These are phyloP conservation scores for Tangara arthus DNA, from an alignment of 2,797 vertebrate species.

Conservation along the genomic window DNA sequence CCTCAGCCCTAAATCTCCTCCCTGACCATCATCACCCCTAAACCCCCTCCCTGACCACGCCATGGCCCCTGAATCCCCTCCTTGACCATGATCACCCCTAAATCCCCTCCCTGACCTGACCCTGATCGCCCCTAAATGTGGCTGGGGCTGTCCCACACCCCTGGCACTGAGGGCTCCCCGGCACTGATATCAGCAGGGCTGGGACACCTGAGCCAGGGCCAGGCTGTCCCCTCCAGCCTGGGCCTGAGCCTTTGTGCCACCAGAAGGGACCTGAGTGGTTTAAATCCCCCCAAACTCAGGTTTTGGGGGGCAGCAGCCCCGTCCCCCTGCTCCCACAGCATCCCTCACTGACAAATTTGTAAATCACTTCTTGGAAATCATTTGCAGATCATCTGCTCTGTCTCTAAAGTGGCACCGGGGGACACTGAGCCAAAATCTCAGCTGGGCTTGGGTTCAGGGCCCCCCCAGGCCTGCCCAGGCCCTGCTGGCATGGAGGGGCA, in stretches of 20 bases:
- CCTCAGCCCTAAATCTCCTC: too few relatives aligned
- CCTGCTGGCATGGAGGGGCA: neutral
- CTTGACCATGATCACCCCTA: too few relatives aligned
- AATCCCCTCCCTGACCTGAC: too few relatives aligned
- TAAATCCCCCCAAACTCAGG: neutral
- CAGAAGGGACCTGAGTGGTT: fast-evolving
- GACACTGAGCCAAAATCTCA: neutral
- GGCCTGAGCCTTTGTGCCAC: neutral
- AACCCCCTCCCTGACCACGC: too few relatives aligned
- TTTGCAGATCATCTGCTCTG: neutral
- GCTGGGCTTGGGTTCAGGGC: neutral
- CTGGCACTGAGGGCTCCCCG: too few relatives aligned
- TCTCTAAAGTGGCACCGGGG: neutral
- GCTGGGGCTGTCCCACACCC: too few relatives aligned
- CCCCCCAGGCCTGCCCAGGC: neutral
- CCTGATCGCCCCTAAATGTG: too few relatives aligned
- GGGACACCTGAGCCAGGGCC: too few relatives aligned
- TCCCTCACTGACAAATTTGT: fast-evolving
- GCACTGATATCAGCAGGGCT: too few relatives aligned
- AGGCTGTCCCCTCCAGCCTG: neutral
- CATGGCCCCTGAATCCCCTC: too few relatives aligned
- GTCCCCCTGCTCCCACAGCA: fast-evolving
- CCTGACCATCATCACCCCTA: too few relatives aligned
- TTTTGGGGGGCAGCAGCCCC: neutral
- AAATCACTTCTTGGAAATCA: neutral